Evolutionary conservation across 2,888 invertebrate species (phyloP), one percentile per base, ranked within the genome.

Genomic region (Globia sparganii): DNA sequence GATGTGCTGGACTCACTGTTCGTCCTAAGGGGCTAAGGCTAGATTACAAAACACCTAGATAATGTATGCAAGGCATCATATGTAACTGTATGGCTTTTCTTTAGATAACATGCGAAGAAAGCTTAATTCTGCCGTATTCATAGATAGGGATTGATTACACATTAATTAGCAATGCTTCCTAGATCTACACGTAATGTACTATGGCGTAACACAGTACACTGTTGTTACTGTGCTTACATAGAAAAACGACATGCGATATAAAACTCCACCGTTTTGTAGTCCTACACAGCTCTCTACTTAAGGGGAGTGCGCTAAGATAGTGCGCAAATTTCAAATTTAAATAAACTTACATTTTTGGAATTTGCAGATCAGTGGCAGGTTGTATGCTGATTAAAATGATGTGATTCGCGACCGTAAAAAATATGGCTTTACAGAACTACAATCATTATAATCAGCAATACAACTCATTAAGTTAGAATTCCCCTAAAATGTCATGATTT

Each of bases 91-190:
- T 6, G 37, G 37, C 25, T n/a, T 74, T 78, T 67, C 31, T 67
- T 72, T 31, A 71, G 66, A 70, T 66, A 61, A 49, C 34, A 28
- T 31, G 49, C 49, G 18, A 31, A 72, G 62, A 11, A 64, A 77
- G 37, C 70, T 81, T 46, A 62, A 13, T 34, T 25, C 56, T 13
- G 21, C 53, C 28, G 53, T 72, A 67, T 70, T 56, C 25, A 72
- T 49, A 78, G 67, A 49, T 78, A 80, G 72, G 46, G 58, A 68
- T 28, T 53, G 43, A 74, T 70, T 70, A 49, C 56, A 72, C 58
- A 78, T 69, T 72, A 78, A 83, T 83, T 78, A 83, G 13, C 25
- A 58, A 34, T 61, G 61, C 66, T 83, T 83, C 73, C 81, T 73
- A 53, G 65, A 72, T 72, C 49, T n/a, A 53, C 56, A 83, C 83